Evolutionary conservation across 2,113 vertebrate species (phyloP), one percentile per base, ranked within the genome.

Genomic region (Dendrocopos noguchii): DNA sequence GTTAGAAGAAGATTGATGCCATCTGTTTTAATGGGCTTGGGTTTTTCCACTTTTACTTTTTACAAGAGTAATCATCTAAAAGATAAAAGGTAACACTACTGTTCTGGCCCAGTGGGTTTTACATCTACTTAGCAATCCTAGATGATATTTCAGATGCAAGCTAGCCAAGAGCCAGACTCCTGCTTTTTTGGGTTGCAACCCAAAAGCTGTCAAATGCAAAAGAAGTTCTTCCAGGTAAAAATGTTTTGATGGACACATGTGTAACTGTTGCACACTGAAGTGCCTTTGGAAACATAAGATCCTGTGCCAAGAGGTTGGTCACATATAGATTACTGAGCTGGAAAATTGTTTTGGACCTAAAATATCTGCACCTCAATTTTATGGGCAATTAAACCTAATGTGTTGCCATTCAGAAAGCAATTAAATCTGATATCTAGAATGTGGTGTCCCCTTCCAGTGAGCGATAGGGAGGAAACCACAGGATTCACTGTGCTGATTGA

Each of bases 281-380:
- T 15, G 52, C 80, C 92, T 96, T 87, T 95, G 94, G 95, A 97
- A 84, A 78, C 31, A 65, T n/a, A 84, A 86, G 84, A 72, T 22
- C 33, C 50, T 53, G 36, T 52, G 56, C 77, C 1, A 2, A 84
- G 90, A 82, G 79, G 57, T 53, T 95, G 77, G 91, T 47, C 88
- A 94, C 93, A 86, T 93, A 96, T 86, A 96, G 93, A 96, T 92
- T 90, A 95, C 80, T 71, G 94, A 97, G 91, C 88, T 95, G 93
- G 94, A 95, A 97, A 97, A 96, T 96, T 87, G 97, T 96, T 95
- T 97, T 94, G 96, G 94, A 92, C 91, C 90, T 94, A 79, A 91
- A 95, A 74, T 87, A 93, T 87, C 94, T 72, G 88, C 78, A 86
- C 91, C 95, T 97, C 94, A 89, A 93, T 91, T 95, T 97, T 97